Percentiles rank a stretch among this genome's conserved stretches.
These are phyloP conservation scores for Epinephelus malabaricus DNA, from an alignment of 2,797 vertebrate genomes.

Conservation along the genomic window DNA sequence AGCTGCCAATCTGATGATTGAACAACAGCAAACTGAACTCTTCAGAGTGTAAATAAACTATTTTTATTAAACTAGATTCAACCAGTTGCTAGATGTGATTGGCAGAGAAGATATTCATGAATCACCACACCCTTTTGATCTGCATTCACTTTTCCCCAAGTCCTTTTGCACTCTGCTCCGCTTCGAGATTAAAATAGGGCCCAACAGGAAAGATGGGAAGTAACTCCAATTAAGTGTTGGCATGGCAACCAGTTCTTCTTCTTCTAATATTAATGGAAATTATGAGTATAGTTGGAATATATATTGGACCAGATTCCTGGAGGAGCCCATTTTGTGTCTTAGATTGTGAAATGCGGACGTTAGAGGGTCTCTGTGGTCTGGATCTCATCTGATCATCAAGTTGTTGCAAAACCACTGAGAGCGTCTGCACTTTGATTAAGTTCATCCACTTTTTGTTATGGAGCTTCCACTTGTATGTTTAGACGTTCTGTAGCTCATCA, in stretches of 20 bases:
- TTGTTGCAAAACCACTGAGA: background rate
- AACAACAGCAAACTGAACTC: no score
- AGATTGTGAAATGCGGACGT: background rate
- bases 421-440: background rate
- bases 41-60: no score
- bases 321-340: background rate
- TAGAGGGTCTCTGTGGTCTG: background rate
- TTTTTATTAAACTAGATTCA: no score
- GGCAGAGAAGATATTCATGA: no score
- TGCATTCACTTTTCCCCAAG: background rate
- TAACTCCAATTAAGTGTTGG: background rate
- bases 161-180: background rate
- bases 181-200: background rate
- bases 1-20: no score
- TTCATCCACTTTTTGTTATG: background rate
- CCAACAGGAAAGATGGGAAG: background rate
- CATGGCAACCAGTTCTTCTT: background rate
- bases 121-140: no score
- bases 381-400: background rate
- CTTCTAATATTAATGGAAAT: background rate
- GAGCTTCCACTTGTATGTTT: background rate
- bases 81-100: no score
- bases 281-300: background rate
- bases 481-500: slow-evolving; percentile 6
- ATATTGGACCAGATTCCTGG: background rate